These are phyloP conservation scores for Leptinotarsa haldemani DNA, from an alignment of 2,888 invertebrate genomes.

Conservation along the genomic window DNA sequence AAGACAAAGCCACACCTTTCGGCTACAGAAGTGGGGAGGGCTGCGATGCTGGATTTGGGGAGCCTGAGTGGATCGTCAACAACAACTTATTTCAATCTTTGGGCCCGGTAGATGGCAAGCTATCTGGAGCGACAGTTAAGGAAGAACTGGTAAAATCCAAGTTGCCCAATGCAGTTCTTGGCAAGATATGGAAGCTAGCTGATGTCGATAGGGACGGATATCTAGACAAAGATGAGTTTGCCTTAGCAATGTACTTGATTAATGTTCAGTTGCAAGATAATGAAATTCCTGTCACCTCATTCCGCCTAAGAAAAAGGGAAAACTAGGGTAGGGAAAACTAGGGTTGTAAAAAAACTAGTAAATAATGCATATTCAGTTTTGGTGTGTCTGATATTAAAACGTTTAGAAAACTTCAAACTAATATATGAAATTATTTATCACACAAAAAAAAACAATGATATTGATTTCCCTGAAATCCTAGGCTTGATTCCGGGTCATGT, in stretches of 20 bases:
- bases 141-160: constrained; percentile 97
- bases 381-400: not conserved
- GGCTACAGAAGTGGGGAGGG: constrained; percentile 95
- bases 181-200: constrained; percentile 96
- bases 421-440: not conserved
- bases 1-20: constrained; percentile 85
- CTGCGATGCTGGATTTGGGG: constrained; percentile 93
- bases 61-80: constrained; percentile 96
- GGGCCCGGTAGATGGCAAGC: constrained; percentile 89
- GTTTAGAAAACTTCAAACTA: not conserved
- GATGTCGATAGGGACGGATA: constrained; percentile 96
- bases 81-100: constrained; percentile 82
- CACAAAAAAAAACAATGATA: too few relatives aligned
- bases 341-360: constrained; percentile 9
- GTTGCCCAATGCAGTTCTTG: constrained; percentile 94
- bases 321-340: constrained; percentile 26
- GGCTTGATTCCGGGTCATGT: too few relatives aligned
- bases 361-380: not conserved
- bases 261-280: constrained; percentile 89
- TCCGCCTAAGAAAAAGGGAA: constrained; percentile 82
- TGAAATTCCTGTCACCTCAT: constrained; percentile 91
- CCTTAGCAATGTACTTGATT: constrained; percentile 95
- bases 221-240: constrained; percentile 95
- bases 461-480: too few relatives aligned
- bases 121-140: constrained; percentile 91